A percentile compares a stretch with the other conserved stretches of the same genome.
These are phyloP conservation scores for Boleophthalmus pectinirostris DNA, from an alignment of 2,113 vertebrate species.

Conservation along the genomic window DNA sequence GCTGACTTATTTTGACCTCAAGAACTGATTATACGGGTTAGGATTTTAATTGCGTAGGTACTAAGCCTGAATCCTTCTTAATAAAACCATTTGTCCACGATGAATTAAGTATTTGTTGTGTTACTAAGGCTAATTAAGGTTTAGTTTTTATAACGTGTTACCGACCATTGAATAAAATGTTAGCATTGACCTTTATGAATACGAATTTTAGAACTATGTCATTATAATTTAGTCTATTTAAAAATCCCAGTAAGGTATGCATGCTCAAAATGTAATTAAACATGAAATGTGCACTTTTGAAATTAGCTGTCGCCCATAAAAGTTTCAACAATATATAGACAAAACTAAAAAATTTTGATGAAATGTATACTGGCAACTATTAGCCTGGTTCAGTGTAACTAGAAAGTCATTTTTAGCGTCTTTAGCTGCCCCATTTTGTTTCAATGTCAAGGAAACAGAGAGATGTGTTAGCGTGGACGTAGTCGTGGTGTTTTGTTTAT, in stretches of 20 bases:
- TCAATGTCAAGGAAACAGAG: not conserved
- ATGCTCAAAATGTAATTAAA: not conserved
- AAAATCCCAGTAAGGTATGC: not conserved
- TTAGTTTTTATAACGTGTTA: too few species aligned
- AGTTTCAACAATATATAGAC: not conserved
- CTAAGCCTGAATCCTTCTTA: too few species aligned
- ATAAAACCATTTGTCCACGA: too few species aligned
- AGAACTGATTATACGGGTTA: too few species aligned
- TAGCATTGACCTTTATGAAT: not conserved
- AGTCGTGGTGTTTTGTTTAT: conserved; percentile 40
- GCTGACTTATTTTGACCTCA: too few species aligned
- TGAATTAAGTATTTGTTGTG: too few species aligned
- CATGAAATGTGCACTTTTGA: not conserved
- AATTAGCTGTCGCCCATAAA: not conserved
- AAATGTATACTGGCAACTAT: not conserved
- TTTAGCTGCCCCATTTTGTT: not conserved
- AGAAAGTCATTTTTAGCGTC: not conserved
- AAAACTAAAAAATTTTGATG: not conserved
- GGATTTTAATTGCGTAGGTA: too few species aligned
- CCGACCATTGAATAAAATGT: too few species aligned
- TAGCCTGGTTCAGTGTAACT: not conserved
- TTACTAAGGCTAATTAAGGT: too few species aligned
- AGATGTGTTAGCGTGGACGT: not conserved
- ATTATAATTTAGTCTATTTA: not conserved
- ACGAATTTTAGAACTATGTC: not conserved